These are phyloP conservation scores for Perdita meconis DNA, from an alignment of 2,888 invertebrate species.

Conservation along the genomic window DNA sequence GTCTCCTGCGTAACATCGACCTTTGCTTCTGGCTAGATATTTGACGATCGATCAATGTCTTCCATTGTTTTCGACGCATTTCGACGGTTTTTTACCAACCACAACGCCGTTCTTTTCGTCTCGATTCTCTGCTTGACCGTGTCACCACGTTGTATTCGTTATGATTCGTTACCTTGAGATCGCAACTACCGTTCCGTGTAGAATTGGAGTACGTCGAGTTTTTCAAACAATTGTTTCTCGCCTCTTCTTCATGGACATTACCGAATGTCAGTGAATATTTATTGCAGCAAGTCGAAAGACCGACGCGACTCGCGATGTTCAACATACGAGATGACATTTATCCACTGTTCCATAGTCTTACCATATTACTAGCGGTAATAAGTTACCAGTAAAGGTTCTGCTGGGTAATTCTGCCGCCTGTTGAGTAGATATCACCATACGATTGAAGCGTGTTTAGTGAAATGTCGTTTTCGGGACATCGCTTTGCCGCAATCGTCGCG, in stretches of 20 bases:
- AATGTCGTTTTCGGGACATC: slow-evolving; percentile 6
- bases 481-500: neutral
- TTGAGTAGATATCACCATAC: slow-evolving; percentile 41
- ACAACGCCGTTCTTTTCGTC: neutral
- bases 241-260: neutral
- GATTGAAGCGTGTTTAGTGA: slow-evolving; percentile 33
- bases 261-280: neutral
- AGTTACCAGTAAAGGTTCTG: slow-evolving; percentile 43
- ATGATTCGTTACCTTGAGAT: no score
- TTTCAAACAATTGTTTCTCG: neutral
- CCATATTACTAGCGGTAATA: slow-evolving; percentile 50
- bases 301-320: neutral
- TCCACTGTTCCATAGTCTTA: slow-evolving; percentile 14
- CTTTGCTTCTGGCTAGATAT: neutral
- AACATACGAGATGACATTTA: slow-evolving; percentile 15
- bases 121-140: neutral
- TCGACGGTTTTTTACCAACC: neutral
- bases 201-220: neutral
- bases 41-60: neutral
- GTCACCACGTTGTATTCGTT: neutral
- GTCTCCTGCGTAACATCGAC: neutral
- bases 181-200: neutral
- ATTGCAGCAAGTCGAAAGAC: neutral
- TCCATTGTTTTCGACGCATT: slow-evolving; percentile 8
- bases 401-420: slow-evolving; percentile 16